Conservation (phyloP, 2,888 invertebrate genomes). For the Sericinus montela region DNA sequence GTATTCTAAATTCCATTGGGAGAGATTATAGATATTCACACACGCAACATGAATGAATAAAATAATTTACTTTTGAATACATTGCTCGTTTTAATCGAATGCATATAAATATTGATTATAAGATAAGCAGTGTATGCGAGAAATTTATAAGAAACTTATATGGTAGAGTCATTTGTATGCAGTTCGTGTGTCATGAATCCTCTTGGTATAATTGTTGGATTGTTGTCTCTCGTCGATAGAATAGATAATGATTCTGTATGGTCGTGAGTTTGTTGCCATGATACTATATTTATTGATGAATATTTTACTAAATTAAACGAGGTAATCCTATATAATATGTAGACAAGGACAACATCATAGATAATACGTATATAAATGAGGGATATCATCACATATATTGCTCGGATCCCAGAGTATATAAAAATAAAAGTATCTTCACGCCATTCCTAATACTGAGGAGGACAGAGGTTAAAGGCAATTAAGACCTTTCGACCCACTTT, state of each 20-base stretch:
- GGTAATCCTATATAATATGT: too few species aligned
- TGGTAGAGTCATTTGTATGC: constrained; percentile 16
- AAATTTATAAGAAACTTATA: constrained; percentile 6
- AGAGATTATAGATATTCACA: constrained; percentile 7
- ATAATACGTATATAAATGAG: too few species aligned
- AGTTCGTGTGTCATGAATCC: constrained; percentile 8
- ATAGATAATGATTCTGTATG: constrained; percentile 7
- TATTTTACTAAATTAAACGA: too few species aligned
- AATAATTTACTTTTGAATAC: constrained; percentile 20
- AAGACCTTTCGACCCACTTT: too few species aligned
- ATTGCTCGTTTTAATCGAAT: constrained; percentile 14
- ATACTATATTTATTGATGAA: constrained; percentile 6
- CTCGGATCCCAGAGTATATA: too few species aligned
- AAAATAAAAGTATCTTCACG: too few species aligned
- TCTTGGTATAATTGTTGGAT: constrained; percentile 24
- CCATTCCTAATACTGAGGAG: too few species aligned
- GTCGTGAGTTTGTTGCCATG: not conserved
- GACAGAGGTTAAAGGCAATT: too few species aligned
- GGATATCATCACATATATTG: too few species aligned
- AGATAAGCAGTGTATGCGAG: constrained; percentile 3
- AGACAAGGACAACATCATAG: too few species aligned
- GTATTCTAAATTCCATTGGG: constrained; percentile 4
- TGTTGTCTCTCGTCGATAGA: constrained; percentile 13
- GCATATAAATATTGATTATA: not conserved
- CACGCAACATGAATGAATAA: constrained; percentile 18